Percentiles rank a stretch among this genome's conserved stretches.
phyloP scores from a whole-genome alignment of 2,113 vertebrate genomes.

The Nycticorax nycticorax region DNA sequence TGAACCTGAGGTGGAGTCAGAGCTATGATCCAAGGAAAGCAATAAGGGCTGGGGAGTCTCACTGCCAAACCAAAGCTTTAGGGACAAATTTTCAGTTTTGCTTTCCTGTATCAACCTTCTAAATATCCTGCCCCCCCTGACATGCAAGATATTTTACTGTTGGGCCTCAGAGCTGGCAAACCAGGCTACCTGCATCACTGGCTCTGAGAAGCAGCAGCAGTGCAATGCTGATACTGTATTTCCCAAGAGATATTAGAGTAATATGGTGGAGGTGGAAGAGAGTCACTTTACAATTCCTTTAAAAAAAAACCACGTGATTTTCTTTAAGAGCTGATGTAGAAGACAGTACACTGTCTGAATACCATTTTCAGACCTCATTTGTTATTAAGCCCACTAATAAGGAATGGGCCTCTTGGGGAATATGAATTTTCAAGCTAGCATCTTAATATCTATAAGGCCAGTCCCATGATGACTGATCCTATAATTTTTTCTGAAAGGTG shows the following conservation, averaged over 20 bases:
- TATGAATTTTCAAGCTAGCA: not conserved
- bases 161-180: not conserved
- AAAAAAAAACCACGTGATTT: not conserved
- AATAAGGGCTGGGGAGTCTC: not conserved
- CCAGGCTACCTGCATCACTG: not conserved
- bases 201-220: not conserved
- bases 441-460: not conserved
- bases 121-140: not conserved
- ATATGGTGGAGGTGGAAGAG: not conserved
- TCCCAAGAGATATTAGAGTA: not conserved
- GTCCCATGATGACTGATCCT: not conserved
- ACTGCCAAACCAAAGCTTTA: not conserved
- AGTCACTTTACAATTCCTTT: not conserved
- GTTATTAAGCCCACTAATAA: not conserved
- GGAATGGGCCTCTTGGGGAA: not conserved
- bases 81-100: not conserved
- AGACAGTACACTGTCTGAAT: not conserved
- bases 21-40: not conserved
- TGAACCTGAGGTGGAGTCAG: not conserved
- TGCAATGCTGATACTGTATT: not conserved
- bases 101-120: not conserved
- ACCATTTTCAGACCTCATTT: not conserved
- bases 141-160: not conserved
- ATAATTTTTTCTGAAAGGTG: not conserved
- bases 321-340: not conserved